Evolutionary conservation across 2,888 invertebrate species (phyloP).

Genomic region (Conchocele bisecta): DNA sequence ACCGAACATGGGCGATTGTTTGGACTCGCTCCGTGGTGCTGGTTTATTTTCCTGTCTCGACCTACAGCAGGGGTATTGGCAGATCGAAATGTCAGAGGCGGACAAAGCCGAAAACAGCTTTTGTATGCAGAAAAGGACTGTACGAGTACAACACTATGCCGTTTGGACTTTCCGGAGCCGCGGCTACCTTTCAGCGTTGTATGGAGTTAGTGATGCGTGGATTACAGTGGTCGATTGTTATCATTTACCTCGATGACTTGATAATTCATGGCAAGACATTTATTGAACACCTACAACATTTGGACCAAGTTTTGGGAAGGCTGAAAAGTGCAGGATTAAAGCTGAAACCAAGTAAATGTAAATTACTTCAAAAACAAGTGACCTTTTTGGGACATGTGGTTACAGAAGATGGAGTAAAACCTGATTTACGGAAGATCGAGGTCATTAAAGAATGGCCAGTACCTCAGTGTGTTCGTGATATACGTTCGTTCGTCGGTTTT

Average conservation of each 20-base stretch:
- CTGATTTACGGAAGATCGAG: constrained; percentile 21
- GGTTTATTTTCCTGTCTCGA: constrained; percentile 11
- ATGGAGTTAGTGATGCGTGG: constrained; percentile 54
- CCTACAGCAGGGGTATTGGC: constrained; percentile 4
- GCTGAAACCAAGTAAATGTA: constrained; percentile 45
- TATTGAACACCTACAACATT: constrained; percentile 22
- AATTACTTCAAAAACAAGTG: constrained; percentile 33
- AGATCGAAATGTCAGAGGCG: not conserved
- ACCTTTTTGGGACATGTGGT: constrained; percentile 44
- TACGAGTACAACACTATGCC: constrained; percentile 56
- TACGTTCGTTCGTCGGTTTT: constrained; percentile 32
- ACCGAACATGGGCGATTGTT: constrained; percentile 12
- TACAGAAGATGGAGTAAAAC: constrained; percentile 28
- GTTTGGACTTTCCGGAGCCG: constrained; percentile 57
- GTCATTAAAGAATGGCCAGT: constrained; percentile 21
- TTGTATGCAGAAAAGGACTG: constrained; percentile 34
- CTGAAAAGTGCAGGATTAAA: constrained; percentile 33
- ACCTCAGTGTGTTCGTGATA: constrained; percentile 7
- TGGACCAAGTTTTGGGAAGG: constrained; percentile 42
- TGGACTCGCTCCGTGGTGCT: constrained; percentile 16
- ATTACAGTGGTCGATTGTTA: constrained; percentile 33
- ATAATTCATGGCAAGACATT: constrained; percentile 39
- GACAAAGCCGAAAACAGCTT: constrained; percentile 14
- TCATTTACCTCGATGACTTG: constrained; percentile 60
- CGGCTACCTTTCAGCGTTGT: constrained; percentile 57